A percentile compares a stretch with the other conserved stretches of the same genome.
Evolutionary conservation across 2,113 vertebrate genomes (phyloP).

Genomic region (Phylloscopus whistleri): DNA sequence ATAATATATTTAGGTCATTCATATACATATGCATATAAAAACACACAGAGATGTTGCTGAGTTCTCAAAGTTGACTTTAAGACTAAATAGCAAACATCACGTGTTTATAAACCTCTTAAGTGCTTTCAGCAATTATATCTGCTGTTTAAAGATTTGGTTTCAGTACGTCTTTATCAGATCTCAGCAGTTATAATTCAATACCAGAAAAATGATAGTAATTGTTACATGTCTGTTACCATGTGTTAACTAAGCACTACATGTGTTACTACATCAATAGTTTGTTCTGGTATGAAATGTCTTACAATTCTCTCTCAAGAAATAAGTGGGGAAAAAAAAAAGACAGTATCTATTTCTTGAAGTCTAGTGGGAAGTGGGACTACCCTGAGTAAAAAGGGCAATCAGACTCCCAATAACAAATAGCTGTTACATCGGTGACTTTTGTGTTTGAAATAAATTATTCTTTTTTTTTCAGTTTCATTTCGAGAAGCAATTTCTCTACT

Average conservation of each 20-base stretch:
- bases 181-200: neutral
- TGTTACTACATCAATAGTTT: neutral
- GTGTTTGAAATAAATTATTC: neutral
- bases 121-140: neutral
- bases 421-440: neutral
- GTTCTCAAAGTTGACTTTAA: neutral
- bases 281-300: neutral
- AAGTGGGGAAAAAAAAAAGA: neutral
- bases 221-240: neutral
- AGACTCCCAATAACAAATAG: neutral
- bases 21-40: neutral
- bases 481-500: neutral
- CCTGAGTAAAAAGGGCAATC: neutral
- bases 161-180: neutral
- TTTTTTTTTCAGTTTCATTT: neutral
- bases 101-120: neutral
- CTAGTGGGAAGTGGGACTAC: neutral
- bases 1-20: neutral
- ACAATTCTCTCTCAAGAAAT: neutral
- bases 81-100: neutral
- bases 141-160: neutral
- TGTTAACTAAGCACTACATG: neutral
- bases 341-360: neutral
- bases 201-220: conserved; percentile 12
- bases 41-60: neutral